A percentile compares a stretch with the other conserved stretches of the same genome.
These are phyloP conservation scores for Amblyraja radiata DNA, from an alignment of 2,797 vertebrate species.

Conservation along the genomic window DNA sequence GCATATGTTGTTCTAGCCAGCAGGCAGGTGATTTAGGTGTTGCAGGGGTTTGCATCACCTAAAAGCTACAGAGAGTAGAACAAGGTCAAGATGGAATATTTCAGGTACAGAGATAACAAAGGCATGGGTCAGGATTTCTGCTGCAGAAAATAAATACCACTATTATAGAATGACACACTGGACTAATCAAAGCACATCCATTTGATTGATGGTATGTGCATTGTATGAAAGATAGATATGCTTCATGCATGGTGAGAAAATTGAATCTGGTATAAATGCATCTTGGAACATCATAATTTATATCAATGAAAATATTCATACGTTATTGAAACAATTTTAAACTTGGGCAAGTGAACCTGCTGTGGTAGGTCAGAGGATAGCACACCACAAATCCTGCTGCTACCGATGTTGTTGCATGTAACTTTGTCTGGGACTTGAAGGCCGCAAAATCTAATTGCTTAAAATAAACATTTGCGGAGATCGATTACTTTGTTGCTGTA, in stretches of 20 bases:
- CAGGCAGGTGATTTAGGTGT: too few species aligned
- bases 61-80: too few species aligned
- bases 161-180: not conserved
- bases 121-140: too few species aligned
- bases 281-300: not conserved
- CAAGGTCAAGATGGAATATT: too few species aligned
- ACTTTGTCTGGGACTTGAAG: not conserved
- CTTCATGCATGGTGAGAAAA: not conserved
- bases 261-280: not conserved
- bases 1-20: too few species aligned
- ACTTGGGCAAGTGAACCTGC: constrained; percentile 1
- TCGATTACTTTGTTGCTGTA: not conserved
- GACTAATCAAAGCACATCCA: not conserved
- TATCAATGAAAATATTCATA: not conserved
- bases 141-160: not conserved
- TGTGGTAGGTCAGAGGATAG: not conserved
- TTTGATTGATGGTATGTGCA: not conserved
- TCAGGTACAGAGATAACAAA: too few species aligned
- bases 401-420: not conserved
- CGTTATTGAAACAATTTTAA: not conserved
- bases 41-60: too few species aligned
- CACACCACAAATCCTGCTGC: not conserved
- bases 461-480: constrained; percentile 16
- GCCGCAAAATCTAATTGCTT: constrained; percentile 1
- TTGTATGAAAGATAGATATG: not conserved